Base-by-base conservation (phyloP, 2,888 invertebrate genomes). In the Standfussiana lucernea region DNA sequence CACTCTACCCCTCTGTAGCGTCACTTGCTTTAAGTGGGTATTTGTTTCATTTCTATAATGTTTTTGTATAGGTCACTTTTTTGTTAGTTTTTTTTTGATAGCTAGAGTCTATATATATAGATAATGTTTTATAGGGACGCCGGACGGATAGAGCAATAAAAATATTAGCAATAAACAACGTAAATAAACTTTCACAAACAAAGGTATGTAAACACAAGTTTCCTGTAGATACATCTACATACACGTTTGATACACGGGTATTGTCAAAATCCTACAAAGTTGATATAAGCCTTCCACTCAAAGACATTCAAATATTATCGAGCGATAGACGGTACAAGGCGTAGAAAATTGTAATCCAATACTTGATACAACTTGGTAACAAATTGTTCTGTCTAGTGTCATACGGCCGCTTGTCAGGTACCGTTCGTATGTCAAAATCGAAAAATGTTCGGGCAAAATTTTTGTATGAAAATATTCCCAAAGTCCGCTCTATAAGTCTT, bases 1-100 rank as follows among this genome's bases (percentile, higher is more conserved):
- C 80, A 45, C 77, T 73, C 65, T 85, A 86, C 78, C 86, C 85
- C 78, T 82, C 66, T 59, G 88, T 88, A 90, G 88, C 89, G 85
- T 88, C 83, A 90, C 90, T 86, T n/a, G 45, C 70, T 47, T 77
- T 73, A 70, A 71, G 42, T 53, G 53, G 45, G 28, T 70, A 68
- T 82, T 87, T 80, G 62, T 77, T 72, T 78, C 53, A 45, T 18
- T 70, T 73, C 61, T 79, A 53, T 64, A 75, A 24, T 45, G 53
- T 62, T 71, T 76, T 84, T 73, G 59, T 71, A 11, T 71, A 2
- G 13, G 28, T 53, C 15, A 15, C 37, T 59, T 68, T 68, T 61
- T 59, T 15, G 5, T 32, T 7, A 42, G 1, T 37, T 35, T 67
- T 66, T 28, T 10, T 32, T 59, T 40, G 21, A 50, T 69, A 35